Conservation (phyloP, 2,113 vertebrate genomes). For the Thinocorus orbignyianus region DNA sequence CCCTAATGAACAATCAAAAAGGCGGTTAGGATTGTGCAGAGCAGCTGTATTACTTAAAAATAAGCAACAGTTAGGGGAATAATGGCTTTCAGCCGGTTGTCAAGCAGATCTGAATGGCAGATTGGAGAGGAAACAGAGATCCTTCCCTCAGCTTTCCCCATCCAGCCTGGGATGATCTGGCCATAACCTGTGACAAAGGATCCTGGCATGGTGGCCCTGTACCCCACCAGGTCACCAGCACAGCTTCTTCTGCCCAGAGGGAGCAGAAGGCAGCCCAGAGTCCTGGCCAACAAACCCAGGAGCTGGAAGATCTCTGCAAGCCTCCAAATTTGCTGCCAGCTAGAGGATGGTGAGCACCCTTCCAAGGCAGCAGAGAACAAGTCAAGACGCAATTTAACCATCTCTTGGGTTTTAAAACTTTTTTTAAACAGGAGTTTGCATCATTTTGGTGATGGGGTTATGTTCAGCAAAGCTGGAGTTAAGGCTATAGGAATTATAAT, state of each 20-base stretch:
- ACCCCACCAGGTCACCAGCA: not conserved
- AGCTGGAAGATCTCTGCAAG: not conserved
- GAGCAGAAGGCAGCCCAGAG: not conserved
- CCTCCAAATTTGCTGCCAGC: not conserved
- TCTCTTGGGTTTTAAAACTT: not conserved
- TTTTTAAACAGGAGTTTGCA: not conserved
- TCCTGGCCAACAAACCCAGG: not conserved
- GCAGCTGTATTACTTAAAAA: constrained; percentile 46
- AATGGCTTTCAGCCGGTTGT: not conserved
- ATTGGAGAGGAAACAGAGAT: not conserved
- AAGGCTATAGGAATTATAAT: not conserved
- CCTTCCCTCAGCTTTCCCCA: not conserved
- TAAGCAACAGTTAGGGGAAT: constrained; percentile 32
- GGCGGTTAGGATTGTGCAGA: constrained; percentile 1
- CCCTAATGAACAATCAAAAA: constrained; percentile 48
- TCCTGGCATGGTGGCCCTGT: rapidly evolving
- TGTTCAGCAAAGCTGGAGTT: not conserved
- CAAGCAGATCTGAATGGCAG: not conserved
- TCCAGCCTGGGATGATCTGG: not conserved
- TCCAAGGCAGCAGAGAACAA: not conserved
- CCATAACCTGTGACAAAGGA: not conserved
- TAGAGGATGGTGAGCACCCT: not conserved
- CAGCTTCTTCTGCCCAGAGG: not conserved
- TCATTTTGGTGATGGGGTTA: not conserved
- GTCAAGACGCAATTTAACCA: not conserved